A percentile compares a stretch with the other conserved stretches of the same genome.
Evolutionary conservation across 2,113 vertebrate species (phyloP).

Genomic region (Accipiter virgatus): DNA sequence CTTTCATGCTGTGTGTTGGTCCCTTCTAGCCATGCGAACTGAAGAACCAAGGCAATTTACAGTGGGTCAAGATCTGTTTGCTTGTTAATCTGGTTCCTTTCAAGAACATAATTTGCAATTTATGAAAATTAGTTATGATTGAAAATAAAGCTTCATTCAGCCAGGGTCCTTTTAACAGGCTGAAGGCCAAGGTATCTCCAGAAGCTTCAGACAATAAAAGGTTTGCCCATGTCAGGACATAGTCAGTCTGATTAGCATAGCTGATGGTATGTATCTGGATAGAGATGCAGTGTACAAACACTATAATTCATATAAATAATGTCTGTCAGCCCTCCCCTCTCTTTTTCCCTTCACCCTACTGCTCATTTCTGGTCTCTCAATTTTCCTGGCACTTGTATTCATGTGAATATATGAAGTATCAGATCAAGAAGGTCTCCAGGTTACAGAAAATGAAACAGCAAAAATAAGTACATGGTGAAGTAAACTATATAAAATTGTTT

Average conservation of each 20-base stretch:
- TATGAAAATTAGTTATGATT: neutral
- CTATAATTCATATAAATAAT: neutral
- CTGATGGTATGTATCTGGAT: neutral
- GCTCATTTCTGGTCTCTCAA: constrained; percentile 1
- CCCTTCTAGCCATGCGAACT: neutral
- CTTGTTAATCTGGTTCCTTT: neutral
- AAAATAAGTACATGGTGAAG: neutral
- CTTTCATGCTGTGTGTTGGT: neutral
- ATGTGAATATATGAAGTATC: neutral
- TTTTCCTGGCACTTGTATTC: neutral
- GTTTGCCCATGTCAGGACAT: neutral
- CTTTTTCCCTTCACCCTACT: neutral
- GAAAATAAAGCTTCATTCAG: neutral
- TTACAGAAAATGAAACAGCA: neutral
- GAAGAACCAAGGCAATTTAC: neutral
- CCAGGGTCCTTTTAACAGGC: neutral
- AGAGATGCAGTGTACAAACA: neutral
- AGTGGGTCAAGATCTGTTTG: neutral
- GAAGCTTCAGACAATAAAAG: neutral
- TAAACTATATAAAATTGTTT: neutral
- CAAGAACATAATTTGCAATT: neutral
- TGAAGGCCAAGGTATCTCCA: neutral
- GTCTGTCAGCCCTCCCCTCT: neutral
- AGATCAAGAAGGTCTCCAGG: neutral
- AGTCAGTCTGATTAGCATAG: neutral